These are phyloP conservation scores for Tichodroma muraria DNA, from an alignment of 2,113 vertebrate species.

Conservation along the genomic window DNA sequence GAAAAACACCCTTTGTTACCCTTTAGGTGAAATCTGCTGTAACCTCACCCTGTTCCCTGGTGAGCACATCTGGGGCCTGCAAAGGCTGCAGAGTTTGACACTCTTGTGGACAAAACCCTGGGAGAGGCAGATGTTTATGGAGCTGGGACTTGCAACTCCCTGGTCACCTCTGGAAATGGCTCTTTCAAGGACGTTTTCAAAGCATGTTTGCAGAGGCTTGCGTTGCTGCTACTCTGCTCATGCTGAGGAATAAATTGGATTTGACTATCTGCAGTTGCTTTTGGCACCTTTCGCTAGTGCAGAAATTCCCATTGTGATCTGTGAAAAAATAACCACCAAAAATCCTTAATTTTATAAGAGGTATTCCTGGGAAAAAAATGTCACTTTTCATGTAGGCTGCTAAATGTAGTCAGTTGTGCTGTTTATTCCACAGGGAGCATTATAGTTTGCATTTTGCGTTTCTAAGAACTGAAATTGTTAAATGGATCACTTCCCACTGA, in stretches of 20 bases:
- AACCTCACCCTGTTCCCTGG: neutral
- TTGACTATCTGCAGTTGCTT: slow-evolving; percentile 41
- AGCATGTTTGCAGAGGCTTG: neutral
- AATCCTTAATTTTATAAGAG: neutral
- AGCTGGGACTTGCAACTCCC: neutral
- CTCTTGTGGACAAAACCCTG: neutral
- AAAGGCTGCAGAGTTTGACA: neutral
- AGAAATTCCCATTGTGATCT: neutral
- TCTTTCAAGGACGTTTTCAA: neutral
- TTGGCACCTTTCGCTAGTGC: slow-evolving; percentile 30
- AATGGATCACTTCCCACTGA: slow-evolving; percentile 17
- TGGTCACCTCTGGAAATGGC: neutral
- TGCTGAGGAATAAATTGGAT: slow-evolving; percentile 40
- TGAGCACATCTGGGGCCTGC: neutral
- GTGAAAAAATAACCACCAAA: neutral
- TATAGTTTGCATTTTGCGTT: neutral
- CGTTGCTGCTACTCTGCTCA: neutral
- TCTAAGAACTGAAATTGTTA: slow-evolving; percentile 24
- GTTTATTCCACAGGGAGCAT: neutral
- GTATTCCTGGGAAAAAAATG: neutral
- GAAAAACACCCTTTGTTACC: neutral
- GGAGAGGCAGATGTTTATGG: neutral
- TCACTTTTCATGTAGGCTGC: neutral
- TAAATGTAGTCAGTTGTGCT: neutral
- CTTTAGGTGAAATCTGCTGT: neutral